Evolutionary conservation across 2,888 invertebrate genomes (phyloP).

Genomic region (Mimumesa dahlbomi): DNA sequence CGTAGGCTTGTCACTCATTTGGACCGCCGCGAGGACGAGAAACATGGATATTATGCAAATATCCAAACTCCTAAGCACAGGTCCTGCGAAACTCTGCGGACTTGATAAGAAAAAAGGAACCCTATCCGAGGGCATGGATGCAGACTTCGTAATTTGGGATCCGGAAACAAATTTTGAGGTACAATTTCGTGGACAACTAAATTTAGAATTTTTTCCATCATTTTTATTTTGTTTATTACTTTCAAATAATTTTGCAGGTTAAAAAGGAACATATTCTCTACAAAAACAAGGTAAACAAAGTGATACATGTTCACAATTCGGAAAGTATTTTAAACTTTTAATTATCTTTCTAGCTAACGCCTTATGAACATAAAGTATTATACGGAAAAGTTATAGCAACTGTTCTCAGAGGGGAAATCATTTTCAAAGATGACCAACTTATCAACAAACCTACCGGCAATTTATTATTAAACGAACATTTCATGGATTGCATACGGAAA

Average conservation of each 20-base stretch:
- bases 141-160: conserved; percentile 88
- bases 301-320: no score
- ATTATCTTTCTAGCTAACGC: conserved; percentile 83
- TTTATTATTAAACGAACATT: conserved; percentile 76
- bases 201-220: no score
- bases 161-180: conserved; percentile 84
- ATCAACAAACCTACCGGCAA: conserved; percentile 80
- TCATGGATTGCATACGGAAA: conserved; percentile 3
- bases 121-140: conserved; percentile 84
- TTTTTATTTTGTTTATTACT: no score
- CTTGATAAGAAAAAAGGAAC: conserved; percentile 84
- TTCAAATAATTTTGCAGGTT: conserved; percentile 71
- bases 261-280: conserved; percentile 83
- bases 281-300: conserved; percentile 84
- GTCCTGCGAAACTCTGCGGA: conserved; percentile 85
- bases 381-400: conserved; percentile 85
- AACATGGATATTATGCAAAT: conserved; percentile 83
- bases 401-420: conserved; percentile 84
- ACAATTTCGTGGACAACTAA: no score
- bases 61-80: conserved; percentile 83
- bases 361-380: conserved; percentile 84
- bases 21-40: conserved; percentile 84
- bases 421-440: conserved; percentile 81
- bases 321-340: neutral
- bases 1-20: conserved; percentile 84